Conservation (phyloP, 2,797 vertebrate genomes). For the Tadarida brasiliensis region DNA sequence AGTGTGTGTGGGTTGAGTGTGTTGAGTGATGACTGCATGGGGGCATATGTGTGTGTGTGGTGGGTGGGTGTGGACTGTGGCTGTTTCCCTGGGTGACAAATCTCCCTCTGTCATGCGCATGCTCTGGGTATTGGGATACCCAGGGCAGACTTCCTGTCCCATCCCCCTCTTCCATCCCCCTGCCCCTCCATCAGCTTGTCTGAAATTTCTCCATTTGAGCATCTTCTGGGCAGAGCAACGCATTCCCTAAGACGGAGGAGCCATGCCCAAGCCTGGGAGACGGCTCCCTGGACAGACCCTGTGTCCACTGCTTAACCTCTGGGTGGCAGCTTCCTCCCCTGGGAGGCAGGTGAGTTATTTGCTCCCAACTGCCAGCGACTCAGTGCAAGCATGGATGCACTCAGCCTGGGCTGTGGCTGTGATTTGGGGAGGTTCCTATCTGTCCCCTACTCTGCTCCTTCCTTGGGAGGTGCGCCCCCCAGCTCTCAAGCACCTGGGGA, state of each 20-base stretch:
- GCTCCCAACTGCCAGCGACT: neutral
- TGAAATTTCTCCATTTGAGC: neutral
- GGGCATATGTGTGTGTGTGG: too few species aligned
- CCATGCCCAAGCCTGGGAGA: fast-evolving
- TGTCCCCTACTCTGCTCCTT: neutral
- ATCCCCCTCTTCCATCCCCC: neutral
- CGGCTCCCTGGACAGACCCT: neutral
- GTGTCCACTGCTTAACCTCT: neutral
- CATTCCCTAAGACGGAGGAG: neutral
- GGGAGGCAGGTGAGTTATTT: neutral
- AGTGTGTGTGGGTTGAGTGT: neutral
- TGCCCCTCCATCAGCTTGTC: neutral
- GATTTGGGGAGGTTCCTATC: neutral
- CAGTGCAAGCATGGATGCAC: fast-evolving
- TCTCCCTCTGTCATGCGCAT: neutral
- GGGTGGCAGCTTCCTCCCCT: neutral
- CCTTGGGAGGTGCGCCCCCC: neutral
- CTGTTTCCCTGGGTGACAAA: neutral
- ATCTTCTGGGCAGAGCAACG: fast-evolving
- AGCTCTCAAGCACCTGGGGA: neutral
- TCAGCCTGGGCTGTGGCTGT: fast-evolving
- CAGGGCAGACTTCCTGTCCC: neutral
- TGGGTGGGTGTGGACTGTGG: neutral
- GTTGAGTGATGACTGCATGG: fast-evolving
- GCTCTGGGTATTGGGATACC: neutral